Base-by-base conservation (phyloP, 2,888 invertebrate species). In the Plusia festucae region DNA sequence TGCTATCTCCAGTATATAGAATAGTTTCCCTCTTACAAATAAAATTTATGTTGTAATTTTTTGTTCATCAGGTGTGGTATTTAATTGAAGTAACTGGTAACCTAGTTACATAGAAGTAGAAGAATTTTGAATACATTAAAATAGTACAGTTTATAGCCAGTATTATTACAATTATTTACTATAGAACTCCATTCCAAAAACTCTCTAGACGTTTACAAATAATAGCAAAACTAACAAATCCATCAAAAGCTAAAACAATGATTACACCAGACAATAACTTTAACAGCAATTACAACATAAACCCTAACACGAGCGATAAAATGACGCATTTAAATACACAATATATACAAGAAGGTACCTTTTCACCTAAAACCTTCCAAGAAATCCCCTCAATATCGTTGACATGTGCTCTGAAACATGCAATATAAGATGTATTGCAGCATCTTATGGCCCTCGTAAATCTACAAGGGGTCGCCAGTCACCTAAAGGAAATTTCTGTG, bases 381-480 rank as follows among this genome's bases (percentile, higher is more conserved):
- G 51, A 68, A 66, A 67, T 53, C 40, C 62, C 2, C 58, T 72
- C 73, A 69, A 74, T 74, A 73, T 60, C 57, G 52, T 16, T 6
- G 51, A 65, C 85, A 86, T 74, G 69, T 87, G 87, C 83, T 83
- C 76, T 82, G 75, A 71, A 82, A 84, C 84, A 84, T 85, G 85
- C 87, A 86, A 88, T 88, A 86, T 86, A 84, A 82, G 78, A 81
- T 75, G 82, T 83, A 87, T 82, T 83, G 85, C 85, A 83, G 53
- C 77, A 73, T 79, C 82, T 85, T 86, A 87, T 78, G 85, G 80
- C 66, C 57, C 79, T 86, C 88, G 82, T 87, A 87, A 87, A 87
- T 82, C 83, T 80, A 80, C 80, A 80, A 84, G 11, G 84, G 88
- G 86, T 84, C 82, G 84, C 82, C 81, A 74, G 11, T n/a, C 18